phyloP scores from a whole-genome alignment of 2,113 vertebrate genomes.

The Carassius carassius region DNA sequence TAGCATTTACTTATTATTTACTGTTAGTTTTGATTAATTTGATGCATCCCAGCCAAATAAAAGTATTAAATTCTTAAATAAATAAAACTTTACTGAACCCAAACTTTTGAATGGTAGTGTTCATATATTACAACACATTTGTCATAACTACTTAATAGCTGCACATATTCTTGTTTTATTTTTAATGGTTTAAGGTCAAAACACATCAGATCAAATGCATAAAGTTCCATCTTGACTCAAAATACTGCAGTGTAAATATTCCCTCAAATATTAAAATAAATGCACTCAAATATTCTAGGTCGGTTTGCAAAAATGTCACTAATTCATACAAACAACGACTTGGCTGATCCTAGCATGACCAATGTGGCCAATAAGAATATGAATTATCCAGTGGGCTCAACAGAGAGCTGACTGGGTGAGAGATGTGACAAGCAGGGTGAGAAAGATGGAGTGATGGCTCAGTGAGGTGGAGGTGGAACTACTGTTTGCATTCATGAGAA shows the following conservation, averaged over 20 bases:
- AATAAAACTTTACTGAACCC: not conserved
- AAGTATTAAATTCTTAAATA: not conserved
- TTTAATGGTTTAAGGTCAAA: constrained; percentile 2
- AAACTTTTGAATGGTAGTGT: not conserved
- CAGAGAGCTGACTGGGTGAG: constrained; percentile 52
- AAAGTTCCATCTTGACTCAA: not conserved
- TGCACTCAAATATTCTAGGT: too few relatives aligned
- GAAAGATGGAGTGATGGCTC: constrained; percentile 56
- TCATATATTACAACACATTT: not conserved
- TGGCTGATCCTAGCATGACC: constrained; percentile 53
- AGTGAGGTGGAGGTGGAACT: constrained; percentile 63
- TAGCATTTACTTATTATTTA: not conserved
- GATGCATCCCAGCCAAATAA: not conserved
- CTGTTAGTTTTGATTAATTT: not conserved
- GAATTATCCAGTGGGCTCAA: constrained; percentile 43
- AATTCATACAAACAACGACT: constrained; percentile 35
- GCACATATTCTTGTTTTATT: not conserved
- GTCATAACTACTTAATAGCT: not conserved
- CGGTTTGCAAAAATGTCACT: not conserved
- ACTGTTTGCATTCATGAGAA: constrained; percentile 74
- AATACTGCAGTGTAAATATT: constrained; percentile 41
- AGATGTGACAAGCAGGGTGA: constrained; percentile 63
- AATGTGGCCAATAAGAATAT: constrained; percentile 69
- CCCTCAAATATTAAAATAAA: too few relatives aligned
- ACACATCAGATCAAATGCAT: not conserved